Evolutionary conservation across 2,113 vertebrate species (phyloP), one percentile per base, ranked within the genome.

Genomic region (Anhinga anhinga): DNA sequence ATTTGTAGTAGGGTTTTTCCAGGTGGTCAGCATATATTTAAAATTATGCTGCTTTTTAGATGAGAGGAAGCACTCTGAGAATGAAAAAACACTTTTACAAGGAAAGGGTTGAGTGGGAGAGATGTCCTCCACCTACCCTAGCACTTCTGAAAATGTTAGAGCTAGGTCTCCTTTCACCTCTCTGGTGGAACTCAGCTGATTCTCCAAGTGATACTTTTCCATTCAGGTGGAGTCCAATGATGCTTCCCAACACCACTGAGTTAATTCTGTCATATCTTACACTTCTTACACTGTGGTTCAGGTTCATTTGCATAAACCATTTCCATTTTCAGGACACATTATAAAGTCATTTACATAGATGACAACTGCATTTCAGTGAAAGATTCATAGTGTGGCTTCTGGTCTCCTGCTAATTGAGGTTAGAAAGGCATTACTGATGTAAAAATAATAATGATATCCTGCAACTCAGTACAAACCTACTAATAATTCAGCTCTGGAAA

Each of bases 381-480:
- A 94, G 82, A 94, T 92, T 92, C 82, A 73, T 77, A 89, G 72
- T 0, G 0, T 80, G 88, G 30, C 73, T 94, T 90, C 88, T 90
- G 82, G 30, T 96, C 88, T 92, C 78, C 58, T 95, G 94, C 40
- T 95, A 97, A 96, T 91, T 96, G 92, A 95, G 87, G 94, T 95
- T 91, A 93, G 88, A 95, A 94, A 96, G 73, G 29, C 65, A 71
- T 84, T 91, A 63, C 59, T 72, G 62, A 93, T 73, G 77, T 78
- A 82, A 94, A 95, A 94, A 74, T 53, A 90, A 83, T 74, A 81
- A 92, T 53, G 52, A 66, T 65, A 79, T 50, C 36, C 79, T 89
- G 73, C 32, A 96, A 86, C 63, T 92, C 38, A 40, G 26, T 93
- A 84, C 50, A 93, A 90, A 90, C 47, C 74, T 82, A 32, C 66